Base-by-base conservation (phyloP, 2,888 invertebrate species). In the Drosophila aldrichi region DNA sequence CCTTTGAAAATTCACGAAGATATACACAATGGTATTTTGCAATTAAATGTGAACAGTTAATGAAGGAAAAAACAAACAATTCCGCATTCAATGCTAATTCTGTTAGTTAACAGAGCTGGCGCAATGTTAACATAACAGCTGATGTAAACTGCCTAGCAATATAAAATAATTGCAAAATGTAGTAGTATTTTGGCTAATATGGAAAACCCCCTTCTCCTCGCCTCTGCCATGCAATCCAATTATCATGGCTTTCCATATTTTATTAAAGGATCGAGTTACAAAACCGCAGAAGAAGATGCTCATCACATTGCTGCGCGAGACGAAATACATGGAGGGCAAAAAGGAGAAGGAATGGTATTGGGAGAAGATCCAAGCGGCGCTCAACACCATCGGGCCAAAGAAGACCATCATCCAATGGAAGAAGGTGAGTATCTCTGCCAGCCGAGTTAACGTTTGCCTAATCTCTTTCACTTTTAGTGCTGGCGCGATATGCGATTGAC, bases 401-500 rank as follows among this genome's bases (percentile, higher is more conserved):
- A 92, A 92, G 70, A 92, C 92, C 8, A 92, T 92, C 9, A 92
- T 92, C 60, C 92, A 92, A 64, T 92, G 92, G 92, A 92, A 92
- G 61, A 92, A 92, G 85, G 92, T 92, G 36, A 40, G 77, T 72
- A 62, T 29, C 7, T 32, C 2, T 2, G 22, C 0, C 0, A 16
- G 0, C 0, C 0, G 7, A 2, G 9, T 0, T 10, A 0, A 2
- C n/a, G 25, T 10, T 10, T n/a, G 6, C 12, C 3, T n/a, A 14
- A 48, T 7, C 10, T 10, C 7, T 0, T 0, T 16, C 25, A 12
- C 10, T 41, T 59, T n/a, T 51, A 92, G 92, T 92, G 92, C 52
- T 92, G 92, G 92, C 91, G 92, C n/a, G 92, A 92, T 55, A 92
- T 92, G 92, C 91, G 92, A 3, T 79, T 92, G 65, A 92, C 92